Evolutionary conservation across 2,888 invertebrate species (phyloP).

Genomic region (Cephus pulcher): DNA sequence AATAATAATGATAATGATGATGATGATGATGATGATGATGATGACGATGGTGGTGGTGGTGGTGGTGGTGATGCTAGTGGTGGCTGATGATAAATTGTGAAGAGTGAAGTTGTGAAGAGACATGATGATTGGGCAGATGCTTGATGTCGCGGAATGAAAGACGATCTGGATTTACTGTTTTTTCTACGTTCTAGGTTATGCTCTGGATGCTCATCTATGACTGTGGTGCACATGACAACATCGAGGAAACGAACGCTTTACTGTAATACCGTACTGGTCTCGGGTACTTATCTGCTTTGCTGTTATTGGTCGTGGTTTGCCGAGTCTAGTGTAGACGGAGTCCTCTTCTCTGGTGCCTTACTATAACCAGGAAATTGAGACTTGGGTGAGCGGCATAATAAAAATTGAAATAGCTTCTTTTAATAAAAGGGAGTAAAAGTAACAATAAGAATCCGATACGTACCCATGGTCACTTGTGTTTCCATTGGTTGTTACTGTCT

Average conservation of each 20-base stretch:
- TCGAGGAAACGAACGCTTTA: slow-evolving; percentile 47
- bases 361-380: slow-evolving; percentile 15
- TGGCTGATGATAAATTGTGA: slow-evolving; percentile 15
- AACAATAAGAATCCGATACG: slow-evolving; percentile 14
- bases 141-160: slow-evolving; percentile 16
- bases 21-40: slow-evolving; percentile 16
- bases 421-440: too few species aligned
- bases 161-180: slow-evolving; percentile 10
- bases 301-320: slow-evolving; percentile 24
- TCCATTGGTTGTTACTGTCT: slow-evolving; percentile 36
- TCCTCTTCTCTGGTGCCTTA: slow-evolving; percentile 18
- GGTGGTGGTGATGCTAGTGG: slow-evolving; percentile 25
- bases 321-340: slow-evolving; percentile 7
- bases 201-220: slow-evolving; percentile 47
- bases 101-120: too few species aligned
- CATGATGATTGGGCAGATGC: not conserved
- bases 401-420: not conserved
- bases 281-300: slow-evolving; percentile 53
- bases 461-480: slow-evolving; percentile 39
- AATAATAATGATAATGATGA: slow-evolving; percentile 10
- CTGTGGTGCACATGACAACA: slow-evolving; percentile 51
- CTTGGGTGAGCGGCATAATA: not conserved
- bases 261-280: slow-evolving; percentile 37
- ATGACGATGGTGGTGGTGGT: slow-evolving; percentile 16
- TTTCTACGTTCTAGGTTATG: slow-evolving; percentile 43